Base-by-base conservation (phyloP, 2,113 vertebrate genomes). In the Leiothrix lutea region DNA sequence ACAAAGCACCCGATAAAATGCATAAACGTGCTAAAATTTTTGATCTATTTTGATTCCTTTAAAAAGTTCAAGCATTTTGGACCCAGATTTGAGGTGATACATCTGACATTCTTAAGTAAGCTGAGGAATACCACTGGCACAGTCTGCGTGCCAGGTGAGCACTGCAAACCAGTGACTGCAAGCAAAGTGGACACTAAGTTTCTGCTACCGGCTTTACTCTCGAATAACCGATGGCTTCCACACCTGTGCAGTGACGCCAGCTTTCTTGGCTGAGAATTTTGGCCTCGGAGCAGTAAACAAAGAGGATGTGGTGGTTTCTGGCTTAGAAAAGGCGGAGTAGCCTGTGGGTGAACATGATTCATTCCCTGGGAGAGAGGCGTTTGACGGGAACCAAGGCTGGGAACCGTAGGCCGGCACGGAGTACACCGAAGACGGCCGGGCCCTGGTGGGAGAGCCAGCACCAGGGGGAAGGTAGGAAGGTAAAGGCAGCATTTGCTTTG, bases 251-350 rank as follows among this genome's bases (percentile, higher is more conserved):
- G 97, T 97, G 94, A 98, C 98, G 64, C 97, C 98, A 71, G 98
- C 98, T 97, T 99, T 99, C 98, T 99, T 99, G 92, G 99, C 99
- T 48, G 98, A 99, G 97, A 99, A 99, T 94, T 98, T 99, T 80
- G 99, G 99, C 98, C 98, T 98, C 3, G 99, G 99, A 82, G 99
- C 97, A 92, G 90, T 96, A 89, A 98, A 80, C 78, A 97, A 97
- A 56, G 98, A 87, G 4, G 97, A 57, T 23, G 97, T 96, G 86
- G 92, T 95, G 45, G 98, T 97, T 90, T 98, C 98, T 54, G 98
- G 98, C 97, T 98, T 99, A 60, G 98, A 97, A 86, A 98, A 98
- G n/a, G 98, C 82, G 17, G 98, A 97, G 65, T 97, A 97, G 73
- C 92, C 96, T 29, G 95, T 91, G 53, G 97, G 97, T 81, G 97